These are phyloP conservation scores for Athrips mouffetella DNA, from an alignment of 2,888 invertebrate species.

Conservation along the genomic window DNA sequence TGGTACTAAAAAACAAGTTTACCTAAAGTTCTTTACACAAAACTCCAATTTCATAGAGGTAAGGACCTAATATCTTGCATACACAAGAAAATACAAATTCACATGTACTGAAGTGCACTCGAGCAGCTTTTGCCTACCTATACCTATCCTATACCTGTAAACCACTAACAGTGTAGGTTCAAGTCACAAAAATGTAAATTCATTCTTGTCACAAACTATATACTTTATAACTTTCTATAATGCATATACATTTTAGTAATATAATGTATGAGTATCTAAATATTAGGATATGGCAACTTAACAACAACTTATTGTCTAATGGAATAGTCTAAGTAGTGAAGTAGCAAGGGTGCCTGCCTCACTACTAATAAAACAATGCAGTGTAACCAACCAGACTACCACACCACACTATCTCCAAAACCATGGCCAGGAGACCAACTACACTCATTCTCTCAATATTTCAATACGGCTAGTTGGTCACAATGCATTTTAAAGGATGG, in stretches of 20 bases:
- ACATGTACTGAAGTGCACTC: neutral
- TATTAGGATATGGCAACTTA: slow-evolving; percentile 77
- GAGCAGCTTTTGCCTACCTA: slow-evolving; percentile 22
- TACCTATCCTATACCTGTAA: slow-evolving; percentile 35
- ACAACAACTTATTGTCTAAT: slow-evolving; percentile 75
- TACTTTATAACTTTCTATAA: slow-evolving; percentile 64
- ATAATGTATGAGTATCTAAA: slow-evolving; percentile 69
- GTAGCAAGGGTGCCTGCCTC: neutral
- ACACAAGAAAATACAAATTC: neutral
- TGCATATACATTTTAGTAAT: slow-evolving; percentile 51
- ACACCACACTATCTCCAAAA: neutral
- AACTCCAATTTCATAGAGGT: neutral
- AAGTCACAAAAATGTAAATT: slow-evolving; percentile 67
- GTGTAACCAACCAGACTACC: neutral
- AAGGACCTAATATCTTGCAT: neutral
- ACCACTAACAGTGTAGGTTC: slow-evolving; percentile 50
- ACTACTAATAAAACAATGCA: slow-evolving; percentile 29
- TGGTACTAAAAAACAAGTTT: no score
- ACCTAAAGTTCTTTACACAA: neutral
- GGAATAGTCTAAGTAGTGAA: slow-evolving; percentile 55
- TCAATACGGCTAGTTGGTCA: slow-evolving; percentile 7
- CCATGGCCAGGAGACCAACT: neutral
- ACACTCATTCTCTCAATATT: neutral
- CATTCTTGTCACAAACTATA: slow-evolving; percentile 75
- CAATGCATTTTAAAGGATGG: neutral